Base-by-base conservation (phyloP, 1,140 invertebrate genomes). In the Aethina tumida region DNA sequence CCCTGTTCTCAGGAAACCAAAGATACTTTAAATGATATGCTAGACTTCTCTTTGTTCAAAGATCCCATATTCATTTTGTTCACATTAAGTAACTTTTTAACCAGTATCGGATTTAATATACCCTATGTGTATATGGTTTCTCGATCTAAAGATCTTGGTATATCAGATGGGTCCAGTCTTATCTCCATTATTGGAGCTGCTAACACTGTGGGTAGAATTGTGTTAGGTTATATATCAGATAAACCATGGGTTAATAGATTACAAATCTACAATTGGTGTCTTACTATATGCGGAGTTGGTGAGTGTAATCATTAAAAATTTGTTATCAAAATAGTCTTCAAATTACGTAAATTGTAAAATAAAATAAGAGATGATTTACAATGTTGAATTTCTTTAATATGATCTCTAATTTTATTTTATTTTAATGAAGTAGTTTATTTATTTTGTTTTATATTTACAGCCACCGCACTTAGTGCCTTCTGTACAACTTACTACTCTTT, bases 21-120 rank as follows among this genome's bases (percentile, higher is more conserved):
- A 45, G 73, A 81, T 45, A 79, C 81, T 1, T 66, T 94, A 19
- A 68, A 67, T 19, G 75, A 88, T 65, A 89, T 95, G 81, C 70
- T 95, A 41, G 84, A 94, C 55, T 67, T 94, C 29, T 75, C 75
- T 6, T 65, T 97, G 14, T 68, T 97, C 0, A 77, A 77, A 39
- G 84, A 97, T 63, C 73, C 78, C 3, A 70, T 95, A 42, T 97
- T 97, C 59, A 69, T 97, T 35, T 63, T 97, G 32, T 97, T 97
- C 63, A 79, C 81, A 13, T 38, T 91, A 18, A 96, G 91, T 15
- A 97, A 98, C 64, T 94, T 97, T 59, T 79, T 90, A 53, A 97
- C 92, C 5, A 93, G 86, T 57, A 85, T 98, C 49, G 94, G 94
- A 19, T 98, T 95, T 69, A 93, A 96, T 62, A 79, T 95, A 52